Conservation (phyloP, 2,113 vertebrate species). For the Nesospiza acunhae region DNA sequence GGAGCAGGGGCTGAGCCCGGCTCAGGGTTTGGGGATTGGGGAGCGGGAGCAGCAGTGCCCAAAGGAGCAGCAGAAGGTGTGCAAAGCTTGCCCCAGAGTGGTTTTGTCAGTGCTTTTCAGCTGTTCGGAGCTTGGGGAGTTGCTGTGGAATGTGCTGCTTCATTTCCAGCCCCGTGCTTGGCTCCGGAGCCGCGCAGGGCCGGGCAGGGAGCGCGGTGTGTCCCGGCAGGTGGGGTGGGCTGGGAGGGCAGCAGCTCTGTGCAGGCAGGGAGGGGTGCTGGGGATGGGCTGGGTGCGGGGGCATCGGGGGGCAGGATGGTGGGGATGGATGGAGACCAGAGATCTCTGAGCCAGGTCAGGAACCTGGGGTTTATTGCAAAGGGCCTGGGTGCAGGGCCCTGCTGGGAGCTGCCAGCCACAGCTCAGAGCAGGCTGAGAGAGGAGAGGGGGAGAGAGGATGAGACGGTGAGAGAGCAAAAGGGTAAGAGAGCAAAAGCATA, state of each 20-base stretch:
- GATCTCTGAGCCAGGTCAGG: too few species aligned
- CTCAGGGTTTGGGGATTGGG: too few species aligned
- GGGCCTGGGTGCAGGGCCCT: too few species aligned
- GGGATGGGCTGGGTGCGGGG: neutral
- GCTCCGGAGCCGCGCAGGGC: neutral
- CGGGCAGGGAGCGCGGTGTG: rapidly evolving
- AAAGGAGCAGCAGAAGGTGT: neutral
- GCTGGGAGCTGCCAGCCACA: too few species aligned
- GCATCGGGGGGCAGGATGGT: too few species aligned
- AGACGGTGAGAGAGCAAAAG: too few species aligned
- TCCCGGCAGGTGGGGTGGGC: neutral
- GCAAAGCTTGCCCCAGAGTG: too few species aligned
- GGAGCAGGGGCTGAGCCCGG: rapidly evolving
- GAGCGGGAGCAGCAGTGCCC: rapidly evolving
- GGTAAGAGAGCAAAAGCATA: too few species aligned
- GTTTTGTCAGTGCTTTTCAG: rapidly evolving
- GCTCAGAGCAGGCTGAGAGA: too few species aligned
- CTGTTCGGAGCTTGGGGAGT: neutral
- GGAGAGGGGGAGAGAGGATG: too few species aligned
- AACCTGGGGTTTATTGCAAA: too few species aligned
- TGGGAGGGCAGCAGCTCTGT: neutral
- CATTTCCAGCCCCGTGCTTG: rapidly evolving
- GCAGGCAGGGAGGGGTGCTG: neutral
- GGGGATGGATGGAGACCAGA: too few species aligned
- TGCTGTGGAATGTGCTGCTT: neutral